Base-by-base conservation (phyloP, 2,888 invertebrate genomes). In the Syritta pipiens region DNA sequence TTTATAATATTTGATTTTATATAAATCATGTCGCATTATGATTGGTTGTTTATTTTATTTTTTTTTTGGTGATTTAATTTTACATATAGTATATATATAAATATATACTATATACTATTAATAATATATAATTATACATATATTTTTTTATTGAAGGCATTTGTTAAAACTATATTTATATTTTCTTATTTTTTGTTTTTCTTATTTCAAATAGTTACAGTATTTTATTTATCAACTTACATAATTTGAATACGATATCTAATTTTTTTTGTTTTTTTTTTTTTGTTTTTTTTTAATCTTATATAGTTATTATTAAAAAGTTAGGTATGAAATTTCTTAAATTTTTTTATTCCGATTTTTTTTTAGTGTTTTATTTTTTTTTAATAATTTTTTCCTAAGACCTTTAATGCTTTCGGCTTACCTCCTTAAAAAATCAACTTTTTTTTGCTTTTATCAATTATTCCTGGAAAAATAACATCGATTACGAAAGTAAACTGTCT, bases 261-360 rank as follows among this genome's bases (percentile, higher is more conserved):
- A 57, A 60, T 62, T 75, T 81, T 81, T 77, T 77, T 65, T 75
- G 49, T 22, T 48, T 53, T 48, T 74, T 55, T 76, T 59, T 72
- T 79, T 57, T 44, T 42, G 42, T 46, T 51, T 67, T 65, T 59
- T 37, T 63, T 69, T 40, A 55, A 46, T 49, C 67, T 77, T 71
- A 42, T 76, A 51, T 75, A 49, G 40, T 63, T 81, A 60, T 71
- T 82, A 74, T 75, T 82, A 81, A 81, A 81, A 81, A 75, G 75
- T 81, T 81, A 81, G 65, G 75, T 81, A 81, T 75, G 75, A 75
- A 75, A 81, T 81, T 75, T 44, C 83, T 85, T 74, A 77, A 83
- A 63, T 51, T 63, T 79, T 82, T 81, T 72, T 83, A 77, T 81
- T 71, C 82, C 49, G 40, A 37, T 72, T 76, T 84, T 69, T 81